Base-by-base conservation (phyloP, 2,797 vertebrate species). In the Onychomys leucogaster region DNA sequence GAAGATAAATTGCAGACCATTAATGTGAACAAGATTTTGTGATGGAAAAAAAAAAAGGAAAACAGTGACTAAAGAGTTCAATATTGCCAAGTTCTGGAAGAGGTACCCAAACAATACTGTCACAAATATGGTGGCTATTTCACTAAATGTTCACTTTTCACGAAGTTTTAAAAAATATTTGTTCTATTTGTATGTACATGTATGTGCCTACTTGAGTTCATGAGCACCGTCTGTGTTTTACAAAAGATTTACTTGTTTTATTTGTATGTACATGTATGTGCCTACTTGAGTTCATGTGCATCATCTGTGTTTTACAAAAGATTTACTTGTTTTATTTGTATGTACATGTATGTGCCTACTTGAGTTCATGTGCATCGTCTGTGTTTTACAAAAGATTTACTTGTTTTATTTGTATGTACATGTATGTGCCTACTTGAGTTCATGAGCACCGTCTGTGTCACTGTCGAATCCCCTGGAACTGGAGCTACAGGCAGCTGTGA, bases 11-110 rank as follows among this genome's bases (percentile, higher is more conserved):
- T 57, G 59, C 0, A 86, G 57, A 41, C 75, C 23, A 90, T 92
- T 78, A 93, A 90, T 78, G 55, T 90, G 43, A 96, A 93, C 63
- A 93, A 84, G 89, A 95, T 94, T 94, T 89, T 91, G 73, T 43
- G 55, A 92, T 71, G n/a, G 78, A 6, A 37, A 76, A 67, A 19
- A 29, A 55, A 8, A 13, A 16, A 87, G 61, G 49, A 37, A 78
- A 84, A 88, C n/a, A 63, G 78, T 89, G 86, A 89, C 32, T 67
- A 77, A 81, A 76, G 41, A 94, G 12, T 37, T 16, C 41, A 19
- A 52, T 4, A 84, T 12, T 4, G 49, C 32, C 82, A 85, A 13
- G 21, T 94, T 92, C 89, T 23, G 78, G 52, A 87, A 82, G 57
- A 96, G 29, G 37, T 12, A 9, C 3, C 61, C 23, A 71, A 49